A percentile compares a stretch with the other conserved stretches of the same genome.
phyloP scores from a whole-genome alignment of 2,113 vertebrate species.

The Neofelis nebulosa region DNA sequence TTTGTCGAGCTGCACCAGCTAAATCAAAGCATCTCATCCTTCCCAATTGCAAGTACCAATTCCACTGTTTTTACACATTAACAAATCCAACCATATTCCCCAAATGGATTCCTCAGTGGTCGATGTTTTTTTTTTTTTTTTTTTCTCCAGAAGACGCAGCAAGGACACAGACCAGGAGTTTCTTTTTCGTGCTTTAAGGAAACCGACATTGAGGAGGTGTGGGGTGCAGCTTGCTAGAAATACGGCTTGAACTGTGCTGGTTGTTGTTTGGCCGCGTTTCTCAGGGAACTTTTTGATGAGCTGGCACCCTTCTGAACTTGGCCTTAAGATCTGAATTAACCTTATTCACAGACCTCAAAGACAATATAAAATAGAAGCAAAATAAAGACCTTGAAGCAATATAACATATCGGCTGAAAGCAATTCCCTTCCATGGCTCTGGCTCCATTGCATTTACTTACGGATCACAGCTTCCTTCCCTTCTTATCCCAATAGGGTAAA shows the following conservation, averaged over 20 bases:
- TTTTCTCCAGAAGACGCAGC: not conserved
- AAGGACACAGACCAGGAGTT: slow-evolving; percentile 1
- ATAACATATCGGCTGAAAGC: slow-evolving; percentile 16
- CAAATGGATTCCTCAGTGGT: not conserved
- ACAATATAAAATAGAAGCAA: not conserved
- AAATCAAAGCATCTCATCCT: slow-evolving; percentile 14
- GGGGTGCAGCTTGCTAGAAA: not conserved
- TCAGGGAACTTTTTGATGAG: slow-evolving; percentile 11
- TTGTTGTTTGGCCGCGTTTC: slow-evolving; percentile 30
- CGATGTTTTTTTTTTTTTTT: not conserved
- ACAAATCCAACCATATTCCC: not conserved
- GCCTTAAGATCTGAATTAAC: slow-evolving; percentile 55
- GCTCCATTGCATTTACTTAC: slow-evolving; percentile 55
- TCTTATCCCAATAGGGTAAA: slow-evolving; percentile 34
- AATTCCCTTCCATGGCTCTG: slow-evolving; percentile 44
- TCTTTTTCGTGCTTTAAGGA: not conserved
- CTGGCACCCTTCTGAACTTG: not conserved
- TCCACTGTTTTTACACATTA: not conserved
- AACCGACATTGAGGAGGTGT: not conserved
- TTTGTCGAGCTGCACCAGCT: not conserved
- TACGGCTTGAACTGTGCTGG: not conserved
- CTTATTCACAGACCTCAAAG: slow-evolving; percentile 57
- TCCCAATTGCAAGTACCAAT: too few relatives aligned
- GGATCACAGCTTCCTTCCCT: slow-evolving; percentile 20
- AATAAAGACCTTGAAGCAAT: not conserved